These are phyloP conservation scores for Philonicus albiceps DNA, from an alignment of 2,888 invertebrate genomes.

Conservation along the genomic window DNA sequence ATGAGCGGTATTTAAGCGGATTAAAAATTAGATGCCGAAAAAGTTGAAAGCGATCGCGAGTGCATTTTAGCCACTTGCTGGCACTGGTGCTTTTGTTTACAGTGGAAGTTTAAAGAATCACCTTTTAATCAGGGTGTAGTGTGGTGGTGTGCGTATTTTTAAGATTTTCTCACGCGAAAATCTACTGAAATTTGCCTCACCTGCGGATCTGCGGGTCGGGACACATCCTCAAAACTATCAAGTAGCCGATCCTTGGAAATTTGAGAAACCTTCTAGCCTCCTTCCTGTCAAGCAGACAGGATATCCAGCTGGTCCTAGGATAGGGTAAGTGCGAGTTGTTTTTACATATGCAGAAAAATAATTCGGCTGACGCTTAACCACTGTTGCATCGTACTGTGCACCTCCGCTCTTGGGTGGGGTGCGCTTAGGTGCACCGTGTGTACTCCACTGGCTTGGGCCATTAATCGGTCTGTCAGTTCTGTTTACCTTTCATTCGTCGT, in stretches of 20 bases:
- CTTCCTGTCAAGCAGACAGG: background rate
- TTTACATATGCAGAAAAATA: background rate
- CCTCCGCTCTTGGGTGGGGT: background rate
- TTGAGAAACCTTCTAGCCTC: background rate
- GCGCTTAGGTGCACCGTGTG: no score
- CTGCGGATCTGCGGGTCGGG: background rate
- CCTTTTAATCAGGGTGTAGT: background rate
- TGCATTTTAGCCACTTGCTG: constrained; percentile 8
- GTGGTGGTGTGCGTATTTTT: constrained; percentile 16
- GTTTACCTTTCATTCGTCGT: background rate
- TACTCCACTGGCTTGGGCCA: background rate
- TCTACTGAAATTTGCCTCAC: background rate
- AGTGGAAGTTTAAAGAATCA: background rate
- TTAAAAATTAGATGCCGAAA: background rate
- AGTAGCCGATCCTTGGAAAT: background rate
- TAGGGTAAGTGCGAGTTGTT: background rate
- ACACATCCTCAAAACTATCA: background rate
- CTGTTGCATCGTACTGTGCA: background rate
- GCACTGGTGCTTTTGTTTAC: constrained; percentile 8
- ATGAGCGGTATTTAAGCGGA: background rate
- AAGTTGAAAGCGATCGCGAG: background rate
- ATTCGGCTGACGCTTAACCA: background rate
- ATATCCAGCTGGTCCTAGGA: background rate
- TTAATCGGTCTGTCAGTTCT: background rate
- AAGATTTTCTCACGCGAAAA: background rate